These are phyloP conservation scores for Fregetta grallaria DNA, from an alignment of 2,113 vertebrate genomes.

Conservation along the genomic window DNA sequence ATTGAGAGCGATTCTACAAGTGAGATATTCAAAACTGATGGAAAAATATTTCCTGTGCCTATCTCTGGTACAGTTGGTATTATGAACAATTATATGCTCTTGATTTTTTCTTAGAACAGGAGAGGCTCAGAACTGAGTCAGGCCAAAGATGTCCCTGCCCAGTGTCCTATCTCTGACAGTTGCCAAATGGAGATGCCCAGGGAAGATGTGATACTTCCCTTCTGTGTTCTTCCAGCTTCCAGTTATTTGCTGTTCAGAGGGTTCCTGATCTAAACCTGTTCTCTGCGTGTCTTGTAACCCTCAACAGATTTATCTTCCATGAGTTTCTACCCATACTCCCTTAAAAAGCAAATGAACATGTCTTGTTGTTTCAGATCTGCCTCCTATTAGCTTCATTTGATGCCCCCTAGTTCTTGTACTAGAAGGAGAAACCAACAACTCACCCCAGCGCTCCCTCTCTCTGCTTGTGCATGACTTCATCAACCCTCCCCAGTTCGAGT, in stretches of 20 bases:
- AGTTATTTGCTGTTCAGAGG: not conserved
- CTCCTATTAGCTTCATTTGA: not conserved
- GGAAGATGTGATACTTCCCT: fast-evolving
- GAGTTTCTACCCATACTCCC: not conserved
- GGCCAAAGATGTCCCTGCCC: not conserved
- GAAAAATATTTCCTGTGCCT: not conserved
- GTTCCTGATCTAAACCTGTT: not conserved
- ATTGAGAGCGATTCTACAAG: not conserved
- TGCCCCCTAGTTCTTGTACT: not conserved
- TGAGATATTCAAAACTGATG: not conserved
- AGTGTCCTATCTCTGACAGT: not conserved
- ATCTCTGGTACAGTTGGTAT: not conserved
- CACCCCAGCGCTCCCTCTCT: fast-evolving
- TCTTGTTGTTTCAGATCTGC: not conserved
- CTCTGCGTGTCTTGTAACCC: not conserved
- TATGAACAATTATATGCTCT: not conserved
- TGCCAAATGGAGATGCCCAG: not conserved
- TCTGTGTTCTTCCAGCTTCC: not conserved
- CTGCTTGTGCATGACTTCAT: not conserved
- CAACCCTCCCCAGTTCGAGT: not conserved
- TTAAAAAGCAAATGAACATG: not conserved
- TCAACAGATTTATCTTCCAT: not conserved
- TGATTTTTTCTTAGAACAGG: not conserved
- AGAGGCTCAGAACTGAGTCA: not conserved
- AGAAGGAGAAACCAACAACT: not conserved